Evolutionary conservation across 2,888 invertebrate species (phyloP).

Genomic region (Altica lythri): DNA sequence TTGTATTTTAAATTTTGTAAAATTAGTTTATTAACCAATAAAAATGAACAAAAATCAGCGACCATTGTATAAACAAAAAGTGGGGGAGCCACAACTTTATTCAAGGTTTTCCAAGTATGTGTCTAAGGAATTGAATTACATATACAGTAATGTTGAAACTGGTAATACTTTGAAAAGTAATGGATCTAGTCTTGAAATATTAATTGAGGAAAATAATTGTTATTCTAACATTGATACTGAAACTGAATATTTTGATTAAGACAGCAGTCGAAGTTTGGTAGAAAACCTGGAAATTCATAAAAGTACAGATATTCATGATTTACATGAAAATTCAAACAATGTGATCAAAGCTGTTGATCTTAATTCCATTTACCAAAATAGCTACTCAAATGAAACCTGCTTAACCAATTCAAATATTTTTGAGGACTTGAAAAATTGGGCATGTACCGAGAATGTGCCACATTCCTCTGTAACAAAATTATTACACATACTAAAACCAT

Average conservation of each 20-base stretch:
- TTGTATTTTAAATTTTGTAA: no score
- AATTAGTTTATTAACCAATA: no score
- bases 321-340: background rate
- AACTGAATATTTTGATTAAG: no score
- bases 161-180: background rate
- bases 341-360: conserved; percentile 2
- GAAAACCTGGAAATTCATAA: no score
- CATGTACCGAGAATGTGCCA: conserved; percentile 6
- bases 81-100: conserved; percentile 3
- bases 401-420: background rate
- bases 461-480: conserved; percentile 17
- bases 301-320: background rate
- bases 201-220: background rate
- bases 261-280: no score
- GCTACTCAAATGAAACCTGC: background rate
- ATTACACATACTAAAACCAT: conserved; percentile 25
- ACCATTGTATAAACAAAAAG: conserved; percentile 10
- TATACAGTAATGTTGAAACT: background rate
- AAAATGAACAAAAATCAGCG: no score
- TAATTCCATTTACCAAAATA: background rate
- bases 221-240: no score
- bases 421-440: conserved; percentile 16
- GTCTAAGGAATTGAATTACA: background rate
- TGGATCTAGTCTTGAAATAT: background rate
- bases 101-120: conserved; percentile 1